Conservation (phyloP, 2,888 invertebrate genomes). For the Amaurobius ferox region DNA sequence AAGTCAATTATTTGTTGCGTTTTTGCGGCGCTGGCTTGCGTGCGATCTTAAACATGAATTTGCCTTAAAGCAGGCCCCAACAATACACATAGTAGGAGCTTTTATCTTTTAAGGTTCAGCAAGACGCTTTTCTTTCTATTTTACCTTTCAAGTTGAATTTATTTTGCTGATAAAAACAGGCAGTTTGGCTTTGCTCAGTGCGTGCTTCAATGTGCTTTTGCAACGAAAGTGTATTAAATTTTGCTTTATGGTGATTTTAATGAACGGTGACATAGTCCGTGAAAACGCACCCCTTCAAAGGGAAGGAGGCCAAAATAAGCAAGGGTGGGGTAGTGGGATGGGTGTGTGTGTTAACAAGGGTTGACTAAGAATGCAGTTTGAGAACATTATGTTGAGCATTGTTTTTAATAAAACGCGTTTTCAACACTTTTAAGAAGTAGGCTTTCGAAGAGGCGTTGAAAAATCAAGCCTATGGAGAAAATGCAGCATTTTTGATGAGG, state of each 20-base stretch:
- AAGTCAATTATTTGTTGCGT: constrained; percentile 64
- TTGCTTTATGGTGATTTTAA: constrained; percentile 55
- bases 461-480: too few species aligned
- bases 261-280: constrained; percentile 28
- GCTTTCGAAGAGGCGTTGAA: too few species aligned
- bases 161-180: too few species aligned
- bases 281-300: constrained; percentile 22
- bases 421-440: not conserved
- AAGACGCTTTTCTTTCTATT: not conserved
- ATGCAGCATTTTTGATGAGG: too few species aligned
- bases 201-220: constrained; percentile 32
- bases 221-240: constrained; percentile 36
- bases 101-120: constrained; percentile 28
- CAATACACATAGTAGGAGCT: not conserved
- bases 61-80: constrained; percentile 13
- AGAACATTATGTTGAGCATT: too few species aligned
- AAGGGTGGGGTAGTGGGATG: not conserved
- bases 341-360: not conserved
- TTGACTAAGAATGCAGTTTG: not conserved
- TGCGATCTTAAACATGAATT: constrained; percentile 19
- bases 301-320: constrained; percentile 2
- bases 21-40: constrained; percentile 24
- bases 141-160: too few species aligned
- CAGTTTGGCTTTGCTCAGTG: not conserved
- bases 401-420: not conserved